Percentiles rank a stretch among this genome's conserved stretches.
Conservation (phyloP, 2,113 vertebrate genomes). For the Brevimyrus niger region DNA sequence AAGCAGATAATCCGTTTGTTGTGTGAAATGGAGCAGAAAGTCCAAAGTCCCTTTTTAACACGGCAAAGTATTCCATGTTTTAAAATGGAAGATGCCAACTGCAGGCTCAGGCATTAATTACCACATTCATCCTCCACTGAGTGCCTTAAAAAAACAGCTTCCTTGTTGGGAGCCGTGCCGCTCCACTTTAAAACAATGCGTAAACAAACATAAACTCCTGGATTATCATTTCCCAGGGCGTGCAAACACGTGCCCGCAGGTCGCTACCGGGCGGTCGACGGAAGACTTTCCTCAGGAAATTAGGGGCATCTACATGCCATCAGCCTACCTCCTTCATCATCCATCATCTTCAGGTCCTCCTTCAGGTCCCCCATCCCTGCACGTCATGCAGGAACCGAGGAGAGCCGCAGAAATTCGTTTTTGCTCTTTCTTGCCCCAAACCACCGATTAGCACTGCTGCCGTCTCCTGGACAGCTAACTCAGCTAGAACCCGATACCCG, state of each 20-base stretch:
- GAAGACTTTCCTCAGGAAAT: background rate
- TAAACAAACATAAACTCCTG: background rate
- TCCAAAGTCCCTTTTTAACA: background rate
- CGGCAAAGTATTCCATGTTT: background rate
- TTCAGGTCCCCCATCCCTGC: slow-evolving; percentile 11
- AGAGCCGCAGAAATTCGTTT: background rate
- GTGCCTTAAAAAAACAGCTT: background rate
- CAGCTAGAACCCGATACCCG: slow-evolving; percentile 22
- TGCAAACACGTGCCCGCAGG: background rate
- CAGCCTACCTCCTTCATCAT: slow-evolving; percentile 7
- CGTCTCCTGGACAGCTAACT: background rate
- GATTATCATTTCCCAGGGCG: background rate
- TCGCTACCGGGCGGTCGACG: background rate
- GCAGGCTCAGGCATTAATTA: background rate
- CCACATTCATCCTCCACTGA: background rate
- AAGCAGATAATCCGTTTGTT: background rate
- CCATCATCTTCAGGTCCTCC: background rate
- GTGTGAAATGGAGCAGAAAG: background rate
- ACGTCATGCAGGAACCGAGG: background rate
- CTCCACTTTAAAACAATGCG: background rate
- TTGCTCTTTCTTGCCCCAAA: background rate
- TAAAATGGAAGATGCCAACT: background rate
- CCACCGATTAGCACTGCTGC: background rate
- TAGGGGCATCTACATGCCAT: background rate
- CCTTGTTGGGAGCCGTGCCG: background rate